A percentile compares a stretch with the other conserved stretches of the same genome.
phyloP scores from a whole-genome alignment of 2,888 invertebrate genomes.

The Argyresthia albistria region DNA sequence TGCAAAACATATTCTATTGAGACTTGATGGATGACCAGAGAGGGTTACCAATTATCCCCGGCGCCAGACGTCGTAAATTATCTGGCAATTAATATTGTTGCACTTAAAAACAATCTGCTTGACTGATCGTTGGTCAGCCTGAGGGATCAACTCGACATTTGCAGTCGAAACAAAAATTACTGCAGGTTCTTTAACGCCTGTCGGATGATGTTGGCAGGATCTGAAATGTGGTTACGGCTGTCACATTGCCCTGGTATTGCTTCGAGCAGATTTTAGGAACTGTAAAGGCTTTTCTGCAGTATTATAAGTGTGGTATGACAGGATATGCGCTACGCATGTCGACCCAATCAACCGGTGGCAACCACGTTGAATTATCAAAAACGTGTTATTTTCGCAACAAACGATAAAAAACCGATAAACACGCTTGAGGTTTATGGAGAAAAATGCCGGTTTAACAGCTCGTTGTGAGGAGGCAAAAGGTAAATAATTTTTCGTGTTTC shows the following conservation, averaged over 20 bases:
- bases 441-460: slow-evolving; percentile 33
- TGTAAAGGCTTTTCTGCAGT: background rate
- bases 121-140: slow-evolving; percentile 18
- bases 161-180: background rate
- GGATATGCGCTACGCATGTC: slow-evolving; percentile 32
- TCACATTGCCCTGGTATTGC: no score
- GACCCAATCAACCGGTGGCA: slow-evolving; percentile 51
- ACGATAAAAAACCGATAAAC: slow-evolving; percentile 15
- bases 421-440: slow-evolving; percentile 16
- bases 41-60: slow-evolving; percentile 23
- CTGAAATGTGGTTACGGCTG: no score
- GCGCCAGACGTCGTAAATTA: slow-evolving; percentile 26
- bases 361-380: slow-evolving; percentile 11
- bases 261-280: no score
- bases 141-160: background rate
- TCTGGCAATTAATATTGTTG: slow-evolving; percentile 41
- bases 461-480: slow-evolving; percentile 27
- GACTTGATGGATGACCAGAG: slow-evolving; percentile 18
- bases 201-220: no score
- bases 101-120: slow-evolving; percentile 34
- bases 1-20: slow-evolving; percentile 12
- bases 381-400: background rate
- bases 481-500: slow-evolving; percentile 49
- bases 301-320: slow-evolving; percentile 4
- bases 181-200: background rate